Conservation (phyloP, 2,888 invertebrate genomes). For the Diaperis boleti region DNA sequence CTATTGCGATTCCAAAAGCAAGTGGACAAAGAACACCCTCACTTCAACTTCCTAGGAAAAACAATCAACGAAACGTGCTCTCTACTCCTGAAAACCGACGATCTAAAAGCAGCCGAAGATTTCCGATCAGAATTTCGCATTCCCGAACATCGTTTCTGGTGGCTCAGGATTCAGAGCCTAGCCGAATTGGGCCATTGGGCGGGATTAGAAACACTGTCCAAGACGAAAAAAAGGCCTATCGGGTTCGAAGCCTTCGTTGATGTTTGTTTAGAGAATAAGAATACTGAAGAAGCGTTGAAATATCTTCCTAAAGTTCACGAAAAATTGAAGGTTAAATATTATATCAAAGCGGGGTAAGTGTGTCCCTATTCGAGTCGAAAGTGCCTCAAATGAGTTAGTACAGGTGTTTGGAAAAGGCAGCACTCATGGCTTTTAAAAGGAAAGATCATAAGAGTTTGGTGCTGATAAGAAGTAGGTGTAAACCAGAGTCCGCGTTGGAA, state of each 20-base stretch:
- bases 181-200: not conserved
- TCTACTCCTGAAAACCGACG: not conserved
- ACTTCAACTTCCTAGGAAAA: not conserved
- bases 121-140: not conserved
- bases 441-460: not conserved
- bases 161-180: not conserved
- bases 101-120: not conserved
- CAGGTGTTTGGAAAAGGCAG: constrained; percentile 1
- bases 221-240: not conserved
- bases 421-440: not conserved
- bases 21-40: not conserved
- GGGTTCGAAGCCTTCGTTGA: not conserved
- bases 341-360: constrained; percentile 1
- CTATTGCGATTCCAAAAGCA: not conserved
- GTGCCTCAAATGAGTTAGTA: not conserved
- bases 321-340: not conserved
- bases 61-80: not conserved
- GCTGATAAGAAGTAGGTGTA: not conserved
- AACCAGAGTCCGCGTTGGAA: not conserved
- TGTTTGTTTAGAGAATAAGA: not conserved
- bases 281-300: not conserved
- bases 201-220: not conserved
- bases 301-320: not conserved
- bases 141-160: constrained; percentile 6
- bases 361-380: not conserved